phyloP scores from a whole-genome alignment of 2,113 vertebrate species.

The Pteronura brasiliensis region DNA sequence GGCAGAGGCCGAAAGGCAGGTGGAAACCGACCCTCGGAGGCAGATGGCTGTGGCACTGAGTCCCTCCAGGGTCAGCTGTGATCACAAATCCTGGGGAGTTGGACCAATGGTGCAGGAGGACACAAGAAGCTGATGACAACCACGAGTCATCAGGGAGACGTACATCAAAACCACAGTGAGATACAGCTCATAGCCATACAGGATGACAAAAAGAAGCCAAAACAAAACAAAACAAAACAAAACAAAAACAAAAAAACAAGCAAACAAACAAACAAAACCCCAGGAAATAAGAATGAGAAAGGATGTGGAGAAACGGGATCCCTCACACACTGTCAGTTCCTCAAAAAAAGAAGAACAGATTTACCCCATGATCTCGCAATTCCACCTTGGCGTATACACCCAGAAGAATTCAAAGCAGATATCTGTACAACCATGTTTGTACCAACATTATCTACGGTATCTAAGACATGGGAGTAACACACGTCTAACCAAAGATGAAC shows the following conservation, averaged over 20 bases:
- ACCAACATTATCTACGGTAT: background rate
- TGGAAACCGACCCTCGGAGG: background rate
- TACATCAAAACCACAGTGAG: background rate
- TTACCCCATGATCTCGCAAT: no score
- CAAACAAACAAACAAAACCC: background rate
- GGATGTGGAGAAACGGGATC: background rate
- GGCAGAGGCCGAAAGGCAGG: background rate
- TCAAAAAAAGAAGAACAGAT: background rate
- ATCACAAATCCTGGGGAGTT: no score
- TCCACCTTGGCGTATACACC: background rate
- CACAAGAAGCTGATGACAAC: no score
- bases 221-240: no score
- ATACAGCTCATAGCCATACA: background rate
- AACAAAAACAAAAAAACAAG: no score
- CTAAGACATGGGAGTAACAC: background rate
- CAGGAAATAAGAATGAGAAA: background rate
- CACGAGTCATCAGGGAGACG: no score
- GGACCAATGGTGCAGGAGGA: background rate
- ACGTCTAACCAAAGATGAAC: background rate
- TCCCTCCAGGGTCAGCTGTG: background rate
- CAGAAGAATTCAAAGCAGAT: background rate
- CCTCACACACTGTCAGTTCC: background rate
- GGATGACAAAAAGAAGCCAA: background rate
- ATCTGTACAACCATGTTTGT: background rate
- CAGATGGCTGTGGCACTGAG: accelerated